These are phyloP conservation scores for Diabrotica balteata DNA, from an alignment of 2,888 invertebrate species.

Conservation along the genomic window DNA sequence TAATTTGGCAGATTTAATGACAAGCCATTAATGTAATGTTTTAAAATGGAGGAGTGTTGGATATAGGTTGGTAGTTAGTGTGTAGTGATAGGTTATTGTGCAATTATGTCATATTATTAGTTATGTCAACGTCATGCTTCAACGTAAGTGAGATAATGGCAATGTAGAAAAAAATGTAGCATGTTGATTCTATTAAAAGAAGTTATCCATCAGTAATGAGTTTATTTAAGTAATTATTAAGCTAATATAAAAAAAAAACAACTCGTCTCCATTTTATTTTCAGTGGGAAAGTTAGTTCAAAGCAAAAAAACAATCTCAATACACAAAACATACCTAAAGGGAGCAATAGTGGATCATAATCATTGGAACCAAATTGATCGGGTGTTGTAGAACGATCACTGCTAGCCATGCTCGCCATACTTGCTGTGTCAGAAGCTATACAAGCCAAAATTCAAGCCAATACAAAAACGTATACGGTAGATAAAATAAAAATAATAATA, in stretches of 20 bases:
- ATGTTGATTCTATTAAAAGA: too few relatives aligned
- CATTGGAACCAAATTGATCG: slow-evolving; percentile 48
- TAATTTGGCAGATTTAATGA: too few relatives aligned
- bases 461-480: slow-evolving; percentile 37
- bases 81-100: too few relatives aligned
- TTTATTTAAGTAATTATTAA: slow-evolving; percentile 12
- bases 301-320: neutral
- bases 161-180: neutral
- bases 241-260: neutral
- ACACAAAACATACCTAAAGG: slow-evolving; percentile 59
- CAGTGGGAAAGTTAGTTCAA: neutral
- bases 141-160: too few relatives aligned
- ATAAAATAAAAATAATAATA: slow-evolving; percentile 36
- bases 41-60: too few relatives aligned
- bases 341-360: slow-evolving; percentile 54
- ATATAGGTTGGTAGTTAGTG: too few relatives aligned
- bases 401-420: slow-evolving; percentile 61
- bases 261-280: too few relatives aligned
- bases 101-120: too few relatives aligned
- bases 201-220: too few relatives aligned
- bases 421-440: slow-evolving; percentile 60
- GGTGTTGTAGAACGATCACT: slow-evolving; percentile 56
- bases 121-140: too few relatives aligned
- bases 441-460: slow-evolving; percentile 50
- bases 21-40: too few relatives aligned